These are phyloP conservation scores for Bolinopsis microptera DNA, from an alignment of 37 sponge, comb jelly and placozoan genomes.

Conservation along the genomic window DNA sequence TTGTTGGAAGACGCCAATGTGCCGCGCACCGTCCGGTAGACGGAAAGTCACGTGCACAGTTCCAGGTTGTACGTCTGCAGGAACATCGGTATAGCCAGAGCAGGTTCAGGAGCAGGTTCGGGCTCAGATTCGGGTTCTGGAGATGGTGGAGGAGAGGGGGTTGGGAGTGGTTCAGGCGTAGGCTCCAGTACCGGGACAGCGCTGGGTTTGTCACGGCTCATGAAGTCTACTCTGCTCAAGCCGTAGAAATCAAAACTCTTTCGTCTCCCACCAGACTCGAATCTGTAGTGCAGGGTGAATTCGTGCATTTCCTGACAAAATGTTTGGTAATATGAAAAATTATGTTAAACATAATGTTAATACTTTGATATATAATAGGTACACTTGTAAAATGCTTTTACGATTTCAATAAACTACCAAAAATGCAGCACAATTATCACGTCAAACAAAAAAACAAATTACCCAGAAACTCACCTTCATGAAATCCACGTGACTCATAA, in stretches of 20 bases:
- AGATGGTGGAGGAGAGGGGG: not conserved
- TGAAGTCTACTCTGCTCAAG: not conserved
- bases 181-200: not conserved
- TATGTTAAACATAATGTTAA: no score
- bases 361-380: no score
- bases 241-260: constrained; percentile 53
- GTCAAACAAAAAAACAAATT: no score
- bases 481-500: constrained; percentile 16
- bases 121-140: not conserved
- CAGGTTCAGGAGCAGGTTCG: not conserved
- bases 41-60: constrained; percentile 36
- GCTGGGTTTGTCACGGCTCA: not conserved
- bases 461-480: constrained; percentile 58
- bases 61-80: not conserved
- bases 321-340: no score
- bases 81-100: not conserved
- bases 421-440: no score
- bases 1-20: not conserved
- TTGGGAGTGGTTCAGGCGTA: not conserved
- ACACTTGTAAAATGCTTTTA: no score
- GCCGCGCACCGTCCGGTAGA: constrained; percentile 25
- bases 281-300: constrained; percentile 6
- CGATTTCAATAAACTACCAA: no score
- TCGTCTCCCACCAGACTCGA: not conserved
- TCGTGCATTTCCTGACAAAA: constrained; percentile 31